Evolutionary conservation across 2,113 vertebrate species (phyloP).

Genomic region (Balaeniceps rex): DNA sequence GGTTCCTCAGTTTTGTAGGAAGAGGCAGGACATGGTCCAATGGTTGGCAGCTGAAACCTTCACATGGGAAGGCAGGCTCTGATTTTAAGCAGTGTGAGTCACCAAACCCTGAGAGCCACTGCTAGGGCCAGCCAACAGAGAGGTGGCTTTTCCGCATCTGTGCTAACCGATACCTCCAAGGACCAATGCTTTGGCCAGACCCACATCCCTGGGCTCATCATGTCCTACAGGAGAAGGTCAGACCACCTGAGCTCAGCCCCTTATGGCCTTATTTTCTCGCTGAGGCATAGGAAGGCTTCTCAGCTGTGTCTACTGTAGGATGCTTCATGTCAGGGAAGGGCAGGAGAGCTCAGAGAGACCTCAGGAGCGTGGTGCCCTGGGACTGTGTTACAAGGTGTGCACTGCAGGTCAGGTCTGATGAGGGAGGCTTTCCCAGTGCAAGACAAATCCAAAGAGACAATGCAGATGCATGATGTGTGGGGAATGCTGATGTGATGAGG

Average conservation of each 20-base stretch:
- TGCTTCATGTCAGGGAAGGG: not conserved
- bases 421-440: not conserved
- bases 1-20: not conserved
- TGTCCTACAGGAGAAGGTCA: not conserved
- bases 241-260: not conserved
- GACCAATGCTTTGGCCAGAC: not conserved
- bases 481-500: not conserved
- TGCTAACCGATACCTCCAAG: not conserved
- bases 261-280: not conserved
- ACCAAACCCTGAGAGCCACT: not conserved
- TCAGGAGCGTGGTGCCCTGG: not conserved
- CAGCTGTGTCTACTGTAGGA: not conserved
- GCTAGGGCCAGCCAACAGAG: not conserved
- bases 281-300: not conserved
- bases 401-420: not conserved
- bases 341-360: not conserved
- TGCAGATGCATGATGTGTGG: not conserved
- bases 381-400: not conserved
- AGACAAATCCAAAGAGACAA: not conserved
- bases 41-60: not conserved
- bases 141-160: not conserved
- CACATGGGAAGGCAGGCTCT: not conserved
- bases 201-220: not conserved
- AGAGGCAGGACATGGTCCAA: not conserved
- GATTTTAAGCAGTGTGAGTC: not conserved